These are phyloP conservation scores for Macroglossus sobrinus DNA, from an alignment of 2,113 vertebrate genomes.

Conservation along the genomic window DNA sequence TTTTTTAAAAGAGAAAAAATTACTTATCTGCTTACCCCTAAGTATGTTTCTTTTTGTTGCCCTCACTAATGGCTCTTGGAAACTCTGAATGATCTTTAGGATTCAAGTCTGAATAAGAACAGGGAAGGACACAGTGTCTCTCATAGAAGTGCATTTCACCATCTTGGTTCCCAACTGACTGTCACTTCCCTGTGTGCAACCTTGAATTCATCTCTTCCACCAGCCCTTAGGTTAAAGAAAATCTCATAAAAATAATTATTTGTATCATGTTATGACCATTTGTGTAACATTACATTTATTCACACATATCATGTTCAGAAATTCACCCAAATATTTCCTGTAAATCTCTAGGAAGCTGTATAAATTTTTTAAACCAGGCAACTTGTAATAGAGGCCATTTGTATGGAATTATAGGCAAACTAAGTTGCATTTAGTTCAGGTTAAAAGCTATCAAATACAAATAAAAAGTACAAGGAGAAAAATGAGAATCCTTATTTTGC, in stretches of 20 bases:
- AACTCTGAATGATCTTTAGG: not conserved
- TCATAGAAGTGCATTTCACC: not conserved
- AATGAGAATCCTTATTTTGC: not conserved
- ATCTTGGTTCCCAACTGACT: fast-evolving
- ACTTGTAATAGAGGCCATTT: not conserved
- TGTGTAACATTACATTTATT: not conserved
- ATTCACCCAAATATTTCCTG: not conserved
- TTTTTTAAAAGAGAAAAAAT: not conserved
- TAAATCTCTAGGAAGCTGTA: not conserved
- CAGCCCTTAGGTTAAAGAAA: not conserved
- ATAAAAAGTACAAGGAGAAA: not conserved
- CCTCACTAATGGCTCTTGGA: not conserved
- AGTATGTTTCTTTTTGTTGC: not conserved
- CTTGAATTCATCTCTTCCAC: not conserved
- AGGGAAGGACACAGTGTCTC: not conserved
- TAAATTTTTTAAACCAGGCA: not conserved
- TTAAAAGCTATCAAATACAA: not conserved
- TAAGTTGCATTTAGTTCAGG: not conserved
- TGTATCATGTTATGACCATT: not conserved
- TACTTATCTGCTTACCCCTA: too few species aligned
- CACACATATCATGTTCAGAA: not conserved
- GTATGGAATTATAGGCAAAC: not conserved
- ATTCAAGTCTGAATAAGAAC: not conserved
- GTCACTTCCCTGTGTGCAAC: not conserved
- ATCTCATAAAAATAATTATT: not conserved